Evolutionary conservation across 2,113 vertebrate species (phyloP).

Genomic region (Channa maculata): DNA sequence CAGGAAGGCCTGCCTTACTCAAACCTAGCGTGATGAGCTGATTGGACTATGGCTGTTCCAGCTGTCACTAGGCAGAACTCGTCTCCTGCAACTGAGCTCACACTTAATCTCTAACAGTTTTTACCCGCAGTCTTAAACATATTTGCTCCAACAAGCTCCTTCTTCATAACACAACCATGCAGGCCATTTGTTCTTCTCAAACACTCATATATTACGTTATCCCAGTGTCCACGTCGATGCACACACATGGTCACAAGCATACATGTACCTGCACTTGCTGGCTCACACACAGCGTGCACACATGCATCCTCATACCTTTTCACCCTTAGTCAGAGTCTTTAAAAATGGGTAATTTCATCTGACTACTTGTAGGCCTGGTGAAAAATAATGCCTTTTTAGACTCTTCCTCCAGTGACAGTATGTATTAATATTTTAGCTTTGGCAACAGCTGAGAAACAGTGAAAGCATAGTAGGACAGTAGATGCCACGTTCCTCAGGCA

Average conservation of each 20-base stretch:
- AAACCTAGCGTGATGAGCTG: conserved; percentile 65
- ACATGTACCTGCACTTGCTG: not conserved
- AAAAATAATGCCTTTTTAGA: conserved; percentile 76
- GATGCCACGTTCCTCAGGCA: conserved; percentile 47
- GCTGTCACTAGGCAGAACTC: conserved; percentile 88
- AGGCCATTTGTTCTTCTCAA: conserved; percentile 25
- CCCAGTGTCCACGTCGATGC: conserved; percentile 11
- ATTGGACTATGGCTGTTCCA: conserved; percentile 80
- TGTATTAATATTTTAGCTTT: conserved; percentile 78
- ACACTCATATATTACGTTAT: conserved; percentile 13
- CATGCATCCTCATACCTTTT: conserved; percentile 37
- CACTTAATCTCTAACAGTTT: conserved; percentile 80
- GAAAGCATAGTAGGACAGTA: conserved; percentile 46
- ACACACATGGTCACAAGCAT: conserved; percentile 6
- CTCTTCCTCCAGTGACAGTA: conserved; percentile 64
- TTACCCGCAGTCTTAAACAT: conserved; percentile 45
- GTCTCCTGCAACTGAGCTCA: conserved; percentile 76
- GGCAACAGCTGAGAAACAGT: conserved; percentile 67
- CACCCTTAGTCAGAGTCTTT: conserved; percentile 58
- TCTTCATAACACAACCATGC: conserved; percentile 22
- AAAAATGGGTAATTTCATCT: conserved; percentile 82
- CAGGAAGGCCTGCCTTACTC: conserved; percentile 77
- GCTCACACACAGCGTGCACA: conserved; percentile 8
- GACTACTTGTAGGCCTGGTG: conserved; percentile 80
- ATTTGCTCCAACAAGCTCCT: conserved; percentile 60